Evolutionary conservation across 2,113 vertebrate species (phyloP), one percentile per base, ranked within the genome.

Genomic region (Diadophis punctatus): DNA sequence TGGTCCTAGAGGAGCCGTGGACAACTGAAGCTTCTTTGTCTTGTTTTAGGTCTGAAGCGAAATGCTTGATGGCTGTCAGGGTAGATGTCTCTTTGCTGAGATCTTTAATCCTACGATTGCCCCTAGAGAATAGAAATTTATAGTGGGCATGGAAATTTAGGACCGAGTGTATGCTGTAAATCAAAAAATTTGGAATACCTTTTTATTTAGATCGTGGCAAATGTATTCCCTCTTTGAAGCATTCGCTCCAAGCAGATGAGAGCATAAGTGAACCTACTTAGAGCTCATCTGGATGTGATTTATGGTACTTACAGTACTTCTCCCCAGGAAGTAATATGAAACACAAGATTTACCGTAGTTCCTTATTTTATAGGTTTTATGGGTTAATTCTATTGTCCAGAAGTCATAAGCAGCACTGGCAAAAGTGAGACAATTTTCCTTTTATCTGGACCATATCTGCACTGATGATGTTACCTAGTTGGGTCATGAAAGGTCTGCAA

Each of bases 121-220:
- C n/a, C n/a, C 12, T 91, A 8, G 3, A 34, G 58, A 22, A 80
- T 10, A 55, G 0, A 34, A n/a, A 20, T 10, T 30, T 53, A 1
- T 92, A 1, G 11, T 0, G 43, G 58, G 68, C 60, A 5, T 63
- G 60, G 48, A 39, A 60, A 90, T 0, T 53, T 27, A 89, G 25
- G 11, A 1, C 89, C 0, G 0, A 2, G 58, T 20, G 25, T 84
- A 55, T 48, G 49, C 27, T 86, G 20, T 63, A 22, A 88, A 87
- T 74, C 48, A 88, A 87, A 55, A n/a, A 46, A 2, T 22, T 60
- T 86, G 2, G 48, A 52, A 39, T 52, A 43, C 0, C 1, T 8
- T 18, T 84, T 86, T 53, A 1, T 0, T 0, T 68, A 58, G 25
- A 86, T 49, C 48, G 27, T 48, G 39, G 30, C 25, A 86, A 49